Evolutionary conservation across 2,113 vertebrate genomes (phyloP).

Genomic region (Phalacrocorax brasilianus): DNA sequence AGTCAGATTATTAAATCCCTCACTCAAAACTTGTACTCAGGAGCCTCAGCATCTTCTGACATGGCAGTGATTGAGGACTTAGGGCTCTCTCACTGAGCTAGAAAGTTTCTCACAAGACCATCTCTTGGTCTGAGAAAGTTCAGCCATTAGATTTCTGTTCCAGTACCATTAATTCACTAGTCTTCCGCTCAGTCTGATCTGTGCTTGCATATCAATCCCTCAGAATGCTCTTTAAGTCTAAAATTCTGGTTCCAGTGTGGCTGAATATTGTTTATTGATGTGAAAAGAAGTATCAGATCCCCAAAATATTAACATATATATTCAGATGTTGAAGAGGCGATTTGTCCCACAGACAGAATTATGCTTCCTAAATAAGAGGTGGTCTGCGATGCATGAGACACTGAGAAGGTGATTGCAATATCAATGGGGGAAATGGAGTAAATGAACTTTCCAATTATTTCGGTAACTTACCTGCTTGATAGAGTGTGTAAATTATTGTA

Average conservation of each 20-base stretch:
- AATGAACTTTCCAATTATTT: constrained; percentile 9
- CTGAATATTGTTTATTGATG: neutral
- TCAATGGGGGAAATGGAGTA: neutral
- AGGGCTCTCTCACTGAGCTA: neutral
- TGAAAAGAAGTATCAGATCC: neutral
- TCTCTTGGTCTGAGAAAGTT: neutral
- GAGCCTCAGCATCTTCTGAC: neutral
- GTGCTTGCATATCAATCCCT: neutral
- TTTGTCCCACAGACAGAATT: constrained; percentile 1
- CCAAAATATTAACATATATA: neutral
- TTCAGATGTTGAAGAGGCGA: neutral
- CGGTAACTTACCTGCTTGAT: neutral
- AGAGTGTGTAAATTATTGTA: neutral
- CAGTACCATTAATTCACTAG: neutral
- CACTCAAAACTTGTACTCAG: neutral
- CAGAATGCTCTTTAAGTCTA: neutral
- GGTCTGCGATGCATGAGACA: neutral
- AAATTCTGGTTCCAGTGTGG: neutral
- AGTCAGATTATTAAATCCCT: neutral
- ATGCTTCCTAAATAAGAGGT: neutral
- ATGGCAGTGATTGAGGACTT: neutral
- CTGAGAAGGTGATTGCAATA: neutral
- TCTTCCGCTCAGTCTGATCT: neutral
- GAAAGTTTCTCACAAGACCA: neutral
- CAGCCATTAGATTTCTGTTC: neutral